A percentile compares a stretch with the other conserved stretches of the same genome.
Conservation (phyloP, 2,113 vertebrate genomes). For the Brachypodius melanocephalos region DNA sequence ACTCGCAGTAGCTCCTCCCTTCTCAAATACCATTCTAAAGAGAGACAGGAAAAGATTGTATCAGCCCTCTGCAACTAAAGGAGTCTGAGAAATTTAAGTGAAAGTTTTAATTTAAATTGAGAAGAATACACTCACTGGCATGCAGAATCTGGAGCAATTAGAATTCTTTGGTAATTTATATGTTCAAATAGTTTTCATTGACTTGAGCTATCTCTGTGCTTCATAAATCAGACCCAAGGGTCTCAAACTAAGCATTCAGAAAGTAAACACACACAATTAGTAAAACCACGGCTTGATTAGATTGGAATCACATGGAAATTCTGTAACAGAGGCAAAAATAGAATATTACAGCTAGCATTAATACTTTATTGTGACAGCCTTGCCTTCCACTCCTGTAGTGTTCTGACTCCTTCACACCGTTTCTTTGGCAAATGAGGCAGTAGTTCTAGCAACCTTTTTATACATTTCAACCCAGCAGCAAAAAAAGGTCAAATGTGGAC, state of each 20-base stretch:
- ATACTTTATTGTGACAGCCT: not conserved
- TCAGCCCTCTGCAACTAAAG: not conserved
- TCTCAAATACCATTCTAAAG: not conserved
- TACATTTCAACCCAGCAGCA: not conserved
- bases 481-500: not conserved
- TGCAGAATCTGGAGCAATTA: not conserved
- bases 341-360: not conserved
- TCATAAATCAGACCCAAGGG: conserved; percentile 39
- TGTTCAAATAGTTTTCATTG: not conserved
- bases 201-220: not conserved
- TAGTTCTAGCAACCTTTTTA: not conserved
- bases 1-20: not conserved
- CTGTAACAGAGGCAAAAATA: not conserved
- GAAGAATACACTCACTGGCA: not conserved
- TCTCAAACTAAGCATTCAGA: conserved; percentile 5
- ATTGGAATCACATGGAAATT: not conserved
- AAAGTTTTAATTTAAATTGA: not conserved
- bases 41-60: not conserved
- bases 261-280: conserved; percentile 8
- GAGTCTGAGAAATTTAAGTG: not conserved
- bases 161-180: not conserved
- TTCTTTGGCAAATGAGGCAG: not conserved
- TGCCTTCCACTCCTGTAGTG: not conserved
- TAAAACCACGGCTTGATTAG: conserved; percentile 22
- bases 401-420: not conserved